Conservation (phyloP, 1,140 invertebrate genomes). For the Delia radicum region DNA sequence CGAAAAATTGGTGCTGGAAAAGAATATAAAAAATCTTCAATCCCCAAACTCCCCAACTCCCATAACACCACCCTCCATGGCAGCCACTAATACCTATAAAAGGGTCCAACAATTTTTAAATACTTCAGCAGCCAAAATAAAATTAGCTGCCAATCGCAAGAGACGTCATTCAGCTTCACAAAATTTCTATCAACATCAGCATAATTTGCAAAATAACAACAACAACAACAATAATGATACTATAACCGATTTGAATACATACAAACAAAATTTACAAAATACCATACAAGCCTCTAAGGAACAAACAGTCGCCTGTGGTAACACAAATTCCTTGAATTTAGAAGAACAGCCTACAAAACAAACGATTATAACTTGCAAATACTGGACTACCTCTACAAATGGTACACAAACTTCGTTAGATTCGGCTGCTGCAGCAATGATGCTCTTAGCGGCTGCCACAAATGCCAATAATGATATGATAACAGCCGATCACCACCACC, state of each 20-base stretch:
- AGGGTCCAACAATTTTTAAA: constrained; percentile 18
- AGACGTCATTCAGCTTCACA: constrained; percentile 37
- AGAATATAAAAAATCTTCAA: constrained; percentile 18
- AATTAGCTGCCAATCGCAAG: constrained; percentile 30
- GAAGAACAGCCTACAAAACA: not conserved
- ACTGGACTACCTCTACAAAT: constrained; percentile 30
- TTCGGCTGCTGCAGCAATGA: constrained; percentile 4
- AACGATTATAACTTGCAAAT: constrained; percentile 35
- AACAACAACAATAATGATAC: constrained; percentile 28
- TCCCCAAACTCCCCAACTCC: not conserved
- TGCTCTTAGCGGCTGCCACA: not conserved
- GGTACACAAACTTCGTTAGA: constrained; percentile 11
- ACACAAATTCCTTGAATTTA: not conserved
- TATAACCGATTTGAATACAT: constrained; percentile 26
- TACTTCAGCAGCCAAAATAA: constrained; percentile 7
- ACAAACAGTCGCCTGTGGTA: not conserved
- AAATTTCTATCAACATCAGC: constrained; percentile 28
- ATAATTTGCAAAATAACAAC: too few relatives aligned
- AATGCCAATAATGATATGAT: not conserved
- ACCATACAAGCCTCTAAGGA: not conserved
- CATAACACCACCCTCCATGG: not conserved
- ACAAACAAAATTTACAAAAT: constrained; percentile 1
- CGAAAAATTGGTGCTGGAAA: constrained; percentile 1
- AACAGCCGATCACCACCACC: not conserved
- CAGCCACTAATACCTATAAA: not conserved